These are phyloP conservation scores for Lagopus leucura DNA, from an alignment of 2,113 vertebrate species.

Conservation along the genomic window DNA sequence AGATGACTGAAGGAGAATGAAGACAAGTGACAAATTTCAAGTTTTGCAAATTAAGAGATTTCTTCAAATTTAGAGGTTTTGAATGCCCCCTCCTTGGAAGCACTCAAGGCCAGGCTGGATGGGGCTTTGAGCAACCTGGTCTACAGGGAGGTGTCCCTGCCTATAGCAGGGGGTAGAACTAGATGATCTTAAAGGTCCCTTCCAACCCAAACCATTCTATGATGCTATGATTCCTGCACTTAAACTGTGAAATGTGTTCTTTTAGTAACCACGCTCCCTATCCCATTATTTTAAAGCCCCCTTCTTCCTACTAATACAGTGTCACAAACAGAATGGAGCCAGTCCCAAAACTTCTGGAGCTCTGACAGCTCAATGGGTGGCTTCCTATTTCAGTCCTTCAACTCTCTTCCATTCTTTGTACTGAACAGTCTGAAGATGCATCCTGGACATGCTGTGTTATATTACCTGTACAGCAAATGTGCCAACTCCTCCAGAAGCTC, in stretches of 20 bases:
- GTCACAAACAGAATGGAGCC: not conserved
- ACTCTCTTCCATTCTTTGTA: not conserved
- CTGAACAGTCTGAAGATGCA: not conserved
- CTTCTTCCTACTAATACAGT: not conserved
- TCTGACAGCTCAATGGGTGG: not conserved
- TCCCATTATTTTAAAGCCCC: not conserved
- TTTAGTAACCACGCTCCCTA: not conserved
- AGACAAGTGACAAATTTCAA: not conserved
- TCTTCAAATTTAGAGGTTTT: not conserved
- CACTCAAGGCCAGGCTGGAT: no score
- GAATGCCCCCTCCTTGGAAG: no score
- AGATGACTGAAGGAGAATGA: not conserved
- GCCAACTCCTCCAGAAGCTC: constrained; percentile 94
- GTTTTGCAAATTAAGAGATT: not conserved
- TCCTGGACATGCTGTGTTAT: not conserved
- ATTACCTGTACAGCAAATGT: constrained; percentile 95
- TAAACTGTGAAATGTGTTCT: not conserved
- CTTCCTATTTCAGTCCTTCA: not conserved
- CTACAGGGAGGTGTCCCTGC: no score
- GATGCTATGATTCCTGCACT: not conserved
- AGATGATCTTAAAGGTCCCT: no score
- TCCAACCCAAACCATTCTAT: no score
- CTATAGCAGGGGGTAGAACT: no score
- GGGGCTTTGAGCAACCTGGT: no score
- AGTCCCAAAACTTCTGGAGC: not conserved